Evolutionary conservation across 2,888 invertebrate genomes (phyloP).

Genomic region (Drosophila robusta): DNA sequence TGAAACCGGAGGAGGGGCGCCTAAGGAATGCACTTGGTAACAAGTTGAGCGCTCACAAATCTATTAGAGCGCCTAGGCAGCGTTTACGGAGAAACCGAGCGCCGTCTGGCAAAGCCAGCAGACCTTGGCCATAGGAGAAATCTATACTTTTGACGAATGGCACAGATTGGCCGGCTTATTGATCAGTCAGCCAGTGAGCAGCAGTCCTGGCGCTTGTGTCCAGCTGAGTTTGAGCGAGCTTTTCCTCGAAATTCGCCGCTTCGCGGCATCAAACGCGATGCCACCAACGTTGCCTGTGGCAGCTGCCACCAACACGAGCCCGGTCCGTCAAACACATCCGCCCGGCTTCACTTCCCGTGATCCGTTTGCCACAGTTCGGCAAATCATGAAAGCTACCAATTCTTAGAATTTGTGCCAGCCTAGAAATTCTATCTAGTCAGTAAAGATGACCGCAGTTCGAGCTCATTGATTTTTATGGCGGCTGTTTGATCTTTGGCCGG

Average conservation of each 20-base stretch:
- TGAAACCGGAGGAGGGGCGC: background rate
- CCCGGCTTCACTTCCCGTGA: constrained; percentile 58
- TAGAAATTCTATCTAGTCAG: constrained; percentile 79
- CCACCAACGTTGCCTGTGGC: constrained; percentile 68
- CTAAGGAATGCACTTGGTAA: background rate
- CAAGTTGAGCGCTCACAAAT: background rate
- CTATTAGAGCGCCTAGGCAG: background rate
- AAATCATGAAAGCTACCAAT: constrained; percentile 71
- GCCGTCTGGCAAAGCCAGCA: background rate
- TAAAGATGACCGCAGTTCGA: constrained; percentile 42
- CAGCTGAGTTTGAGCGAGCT: constrained; percentile 45
- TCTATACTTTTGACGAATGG: constrained; percentile 21
- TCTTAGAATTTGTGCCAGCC: constrained; percentile 75
- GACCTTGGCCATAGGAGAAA: constrained; percentile 1
- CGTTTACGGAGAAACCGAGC: background rate
- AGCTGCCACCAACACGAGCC: constrained; percentile 57
- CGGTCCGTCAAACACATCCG: constrained; percentile 63
- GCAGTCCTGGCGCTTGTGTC: constrained; percentile 25
- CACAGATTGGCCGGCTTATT: constrained; percentile 11
- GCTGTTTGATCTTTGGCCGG: constrained; percentile 74
- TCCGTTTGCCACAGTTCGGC: constrained; percentile 56
- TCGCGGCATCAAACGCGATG: constrained; percentile 42
- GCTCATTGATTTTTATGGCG: constrained; percentile 74
- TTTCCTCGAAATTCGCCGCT: constrained; percentile 64
- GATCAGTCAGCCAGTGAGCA: constrained; percentile 54